Base-by-base conservation (phyloP, 2,113 vertebrate genomes). In the Pionites leucogaster region DNA sequence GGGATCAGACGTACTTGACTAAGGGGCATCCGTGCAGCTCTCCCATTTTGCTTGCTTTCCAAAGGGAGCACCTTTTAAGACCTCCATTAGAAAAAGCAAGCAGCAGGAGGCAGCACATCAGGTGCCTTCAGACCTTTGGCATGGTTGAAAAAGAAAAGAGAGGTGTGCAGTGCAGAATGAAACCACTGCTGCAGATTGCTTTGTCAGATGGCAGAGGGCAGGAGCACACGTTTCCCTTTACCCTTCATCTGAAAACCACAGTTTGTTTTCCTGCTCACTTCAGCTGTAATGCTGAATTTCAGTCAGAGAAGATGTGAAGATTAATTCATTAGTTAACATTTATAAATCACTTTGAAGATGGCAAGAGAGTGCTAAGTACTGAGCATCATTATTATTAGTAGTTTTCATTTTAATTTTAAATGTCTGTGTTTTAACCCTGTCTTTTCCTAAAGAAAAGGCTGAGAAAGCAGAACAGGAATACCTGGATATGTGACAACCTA, bases 281-380 rank as follows among this genome's bases (percentile, higher is more conserved):
- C 82, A 92, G 59, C 63, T 3, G 1, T 65, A 78, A 92, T 82
- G 79, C 86, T 92, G 83, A 92, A 88, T 87, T 94, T 93, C 78
- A 75, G 74, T 46, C 35, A 44, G 46, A 68, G 68, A 90, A 72
- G 59, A 86, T 69, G 55, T 85, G 93, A 92, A 86, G 80, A 96
- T 96, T 93, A 95, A 95, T 94, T 95, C 91, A 97, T 93, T 88
- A 84, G 86, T 92, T 97, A 95, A 81, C 77, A 88, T 96, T 93
- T 92, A 75, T 92, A 95, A 94, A 94, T 94, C 88, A 77, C 83
- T 94, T 94, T 75, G 83, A 86, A 96, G 94, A 95, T 89, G 67
- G 80, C 42, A 82, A 77, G 92, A 88, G 65, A 55, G 88, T 94
- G 86, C 67, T 75, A 82, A 96, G 69, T 78, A 82, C 57, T 50